Evolutionary conservation across 2,888 invertebrate species (phyloP).

Genomic region (Leptarthrus brevirostris): DNA sequence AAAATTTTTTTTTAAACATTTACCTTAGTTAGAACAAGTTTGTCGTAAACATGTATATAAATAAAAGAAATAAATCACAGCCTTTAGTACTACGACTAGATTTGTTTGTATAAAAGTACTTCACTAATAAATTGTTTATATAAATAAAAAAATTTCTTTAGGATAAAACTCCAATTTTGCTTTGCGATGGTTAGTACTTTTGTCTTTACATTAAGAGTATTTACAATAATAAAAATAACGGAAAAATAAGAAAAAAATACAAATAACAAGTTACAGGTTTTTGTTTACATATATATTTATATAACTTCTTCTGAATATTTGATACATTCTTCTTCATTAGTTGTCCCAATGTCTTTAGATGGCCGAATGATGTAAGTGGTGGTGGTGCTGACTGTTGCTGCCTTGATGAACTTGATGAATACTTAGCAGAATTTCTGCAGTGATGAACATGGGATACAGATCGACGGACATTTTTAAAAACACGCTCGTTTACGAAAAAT

Average conservation of each 20-base stretch:
- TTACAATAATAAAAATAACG: constrained; percentile 35
- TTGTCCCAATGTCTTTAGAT: constrained; percentile 7
- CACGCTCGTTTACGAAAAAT: too few species aligned
- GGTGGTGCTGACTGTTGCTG: background rate
- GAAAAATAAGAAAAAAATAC: constrained; percentile 39
- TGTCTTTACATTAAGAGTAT: constrained; percentile 38
- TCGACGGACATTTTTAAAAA: background rate
- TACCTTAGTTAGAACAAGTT: constrained; percentile 33
- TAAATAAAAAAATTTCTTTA: constrained; percentile 28
- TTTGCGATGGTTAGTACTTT: constrained; percentile 26
- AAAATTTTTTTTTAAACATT: constrained; percentile 27
- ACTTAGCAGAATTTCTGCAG: background rate
- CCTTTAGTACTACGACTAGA: constrained; percentile 35
- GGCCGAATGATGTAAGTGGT: background rate
- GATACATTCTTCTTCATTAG: constrained; percentile 43
- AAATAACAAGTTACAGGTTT: constrained; percentile 44
- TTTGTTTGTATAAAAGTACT: constrained; percentile 36
- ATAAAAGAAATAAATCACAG: constrained; percentile 30
- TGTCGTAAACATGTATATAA: constrained; percentile 8
- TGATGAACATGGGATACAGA: background rate
- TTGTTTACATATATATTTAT: constrained; percentile 45
- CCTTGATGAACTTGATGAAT: background rate
- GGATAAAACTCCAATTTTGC: constrained; percentile 2
- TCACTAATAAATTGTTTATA: constrained; percentile 16
- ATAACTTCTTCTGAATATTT: constrained; percentile 30